Conservation (phyloP, 2,797 vertebrate genomes). For the Carduelis carduelis region DNA sequence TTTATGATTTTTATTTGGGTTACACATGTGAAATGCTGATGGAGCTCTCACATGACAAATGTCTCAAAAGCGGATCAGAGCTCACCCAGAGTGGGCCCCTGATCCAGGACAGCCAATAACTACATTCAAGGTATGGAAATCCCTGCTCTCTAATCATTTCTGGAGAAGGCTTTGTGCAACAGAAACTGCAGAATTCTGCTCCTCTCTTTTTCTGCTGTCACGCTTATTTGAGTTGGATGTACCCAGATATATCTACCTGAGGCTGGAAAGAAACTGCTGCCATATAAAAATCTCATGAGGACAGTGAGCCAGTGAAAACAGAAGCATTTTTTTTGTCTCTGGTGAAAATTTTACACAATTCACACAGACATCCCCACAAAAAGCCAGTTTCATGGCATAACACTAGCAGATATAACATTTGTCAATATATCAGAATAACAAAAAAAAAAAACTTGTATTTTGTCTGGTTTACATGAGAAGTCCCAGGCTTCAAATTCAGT, state of each 20-base stretch:
- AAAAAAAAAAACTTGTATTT: not conserved
- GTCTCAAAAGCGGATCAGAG: not conserved
- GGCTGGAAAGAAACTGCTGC: not conserved
- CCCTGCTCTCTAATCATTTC: not conserved
- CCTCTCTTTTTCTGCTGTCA: not conserved
- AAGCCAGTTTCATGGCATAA: not conserved
- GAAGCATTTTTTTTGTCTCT: not conserved
- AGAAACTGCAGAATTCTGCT: not conserved
- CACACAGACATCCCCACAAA: not conserved
- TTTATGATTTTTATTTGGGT: not conserved
- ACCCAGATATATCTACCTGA: not conserved
- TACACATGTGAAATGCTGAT: not conserved
- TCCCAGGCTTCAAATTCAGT: not conserved
- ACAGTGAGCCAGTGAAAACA: not conserved
- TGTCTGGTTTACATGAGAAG: not conserved
- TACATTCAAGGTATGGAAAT: not conserved
- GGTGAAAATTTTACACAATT: not conserved
- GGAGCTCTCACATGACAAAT: not conserved
- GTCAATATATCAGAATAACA: not conserved
- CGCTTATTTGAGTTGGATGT: not conserved
- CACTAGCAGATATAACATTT: not conserved
- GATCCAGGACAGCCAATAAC: not conserved
- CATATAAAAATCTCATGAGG: not conserved
- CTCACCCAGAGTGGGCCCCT: rapidly evolving
- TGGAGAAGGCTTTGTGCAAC: not conserved